These are phyloP conservation scores for Ichneumoninae sp. DNA, from an alignment of 2,888 invertebrate species.

Conservation along the genomic window DNA sequence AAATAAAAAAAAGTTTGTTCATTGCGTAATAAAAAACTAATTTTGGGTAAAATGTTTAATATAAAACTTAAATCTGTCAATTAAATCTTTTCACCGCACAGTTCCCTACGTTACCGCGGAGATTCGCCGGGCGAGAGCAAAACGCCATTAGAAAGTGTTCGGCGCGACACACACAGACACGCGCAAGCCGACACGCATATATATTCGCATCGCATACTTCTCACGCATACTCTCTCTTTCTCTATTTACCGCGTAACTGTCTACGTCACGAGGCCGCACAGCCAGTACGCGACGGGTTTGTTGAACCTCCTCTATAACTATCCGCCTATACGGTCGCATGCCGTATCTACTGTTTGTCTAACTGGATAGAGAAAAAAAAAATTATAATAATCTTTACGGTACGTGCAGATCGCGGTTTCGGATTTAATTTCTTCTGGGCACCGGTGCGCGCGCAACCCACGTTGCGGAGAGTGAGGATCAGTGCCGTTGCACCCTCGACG, in stretches of 20 bases:
- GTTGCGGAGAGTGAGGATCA: background rate
- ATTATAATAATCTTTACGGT: constrained; percentile 31
- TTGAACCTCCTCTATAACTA: constrained; percentile 52
- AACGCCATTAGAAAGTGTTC: constrained; percentile 68
- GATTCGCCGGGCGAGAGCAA: constrained; percentile 55
- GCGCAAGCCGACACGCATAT: constrained; percentile 27
- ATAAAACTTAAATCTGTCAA: background rate
- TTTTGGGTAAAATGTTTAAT: no score
- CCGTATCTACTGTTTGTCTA: background rate
- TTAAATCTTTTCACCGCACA: constrained; percentile 7
- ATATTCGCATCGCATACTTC: constrained; percentile 40
- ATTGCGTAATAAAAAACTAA: no score
- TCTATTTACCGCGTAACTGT: constrained; percentile 62
- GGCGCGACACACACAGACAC: constrained; percentile 33
- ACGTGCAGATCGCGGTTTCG: constrained; percentile 36
- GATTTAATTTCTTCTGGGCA: constrained; percentile 29
- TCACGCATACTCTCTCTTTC: constrained; percentile 62
- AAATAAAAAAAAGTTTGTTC: no score
- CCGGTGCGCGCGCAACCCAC: constrained; percentile 8
- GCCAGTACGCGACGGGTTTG: constrained; percentile 48
- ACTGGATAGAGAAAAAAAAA: background rate
- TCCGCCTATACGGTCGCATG: background rate
- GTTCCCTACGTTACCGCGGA: constrained; percentile 21
- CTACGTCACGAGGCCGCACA: constrained; percentile 43
- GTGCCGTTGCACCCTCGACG: constrained; percentile 30